Conservation (phyloP, 2,797 vertebrate genomes). For the Cryptoprocta ferox region DNA sequence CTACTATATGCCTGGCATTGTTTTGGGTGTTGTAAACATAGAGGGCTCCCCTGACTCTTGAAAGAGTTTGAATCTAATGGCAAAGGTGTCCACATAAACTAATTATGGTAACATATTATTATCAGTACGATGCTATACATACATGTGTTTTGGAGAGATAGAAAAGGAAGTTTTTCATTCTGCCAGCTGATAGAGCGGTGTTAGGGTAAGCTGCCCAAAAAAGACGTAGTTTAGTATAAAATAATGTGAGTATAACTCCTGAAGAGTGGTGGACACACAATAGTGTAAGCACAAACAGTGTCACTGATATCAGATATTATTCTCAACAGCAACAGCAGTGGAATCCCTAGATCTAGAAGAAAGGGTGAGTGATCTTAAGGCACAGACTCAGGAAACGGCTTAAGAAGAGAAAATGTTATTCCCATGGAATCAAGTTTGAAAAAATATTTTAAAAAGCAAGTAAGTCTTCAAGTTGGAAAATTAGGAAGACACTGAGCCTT, state of each 20-base stretch:
- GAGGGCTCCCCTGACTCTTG: background rate
- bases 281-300: background rate
- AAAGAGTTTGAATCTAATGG: background rate
- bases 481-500: background rate
- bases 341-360: background rate
- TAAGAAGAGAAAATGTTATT: background rate
- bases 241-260: background rate
- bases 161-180: background rate
- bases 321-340: background rate
- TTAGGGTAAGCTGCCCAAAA: background rate
- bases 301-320: background rate
- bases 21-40: background rate
- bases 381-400: background rate
- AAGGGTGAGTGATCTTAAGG: background rate
- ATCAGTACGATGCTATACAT: background rate
- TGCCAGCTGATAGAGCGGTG: background rate
- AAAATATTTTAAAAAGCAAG: background rate
- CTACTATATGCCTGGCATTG: background rate
- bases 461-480: background rate
- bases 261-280: background rate
- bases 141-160: background rate
- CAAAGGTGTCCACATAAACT: no score
- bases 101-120: background rate
- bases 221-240: background rate
- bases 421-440: background rate